These are phyloP conservation scores for Phrynocephalus versicolor DNA, from an alignment of 2,113 vertebrate species.

Conservation along the genomic window DNA sequence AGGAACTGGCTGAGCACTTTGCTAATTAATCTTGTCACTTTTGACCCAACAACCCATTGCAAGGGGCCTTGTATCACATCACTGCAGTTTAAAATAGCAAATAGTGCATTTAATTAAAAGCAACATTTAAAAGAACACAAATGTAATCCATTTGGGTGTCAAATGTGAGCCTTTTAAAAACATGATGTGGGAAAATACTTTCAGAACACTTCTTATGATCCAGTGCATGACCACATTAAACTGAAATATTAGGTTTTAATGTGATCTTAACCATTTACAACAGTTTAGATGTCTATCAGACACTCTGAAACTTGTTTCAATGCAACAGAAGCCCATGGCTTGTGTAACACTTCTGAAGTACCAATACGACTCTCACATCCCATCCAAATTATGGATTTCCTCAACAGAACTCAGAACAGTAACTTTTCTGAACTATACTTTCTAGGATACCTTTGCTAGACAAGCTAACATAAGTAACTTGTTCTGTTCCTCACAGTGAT, in stretches of 20 bases:
- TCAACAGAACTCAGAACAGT: too few relatives aligned
- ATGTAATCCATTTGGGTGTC: conserved; percentile 26
- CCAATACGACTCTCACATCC: background rate
- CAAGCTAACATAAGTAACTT: too few relatives aligned
- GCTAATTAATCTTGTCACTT: conserved; percentile 59
- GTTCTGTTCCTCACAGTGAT: too few relatives aligned
- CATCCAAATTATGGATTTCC: background rate
- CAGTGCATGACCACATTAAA: background rate
- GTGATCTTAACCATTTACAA: background rate
- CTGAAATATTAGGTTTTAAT: background rate
- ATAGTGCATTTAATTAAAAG: conserved; percentile 50
- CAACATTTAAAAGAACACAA: conserved; percentile 29
- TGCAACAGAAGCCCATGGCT: background rate
- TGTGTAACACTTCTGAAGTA: background rate
- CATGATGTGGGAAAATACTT: background rate
- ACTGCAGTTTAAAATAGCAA: conserved; percentile 48
- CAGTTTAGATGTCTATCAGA: background rate
- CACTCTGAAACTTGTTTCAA: background rate
- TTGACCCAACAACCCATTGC: conserved; percentile 46
- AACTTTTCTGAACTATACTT: too few relatives aligned
- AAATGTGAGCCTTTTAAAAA: conserved; percentile 24
- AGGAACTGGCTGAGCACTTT: conserved; percentile 35
- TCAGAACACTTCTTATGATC: background rate
- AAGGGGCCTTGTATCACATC: conserved; percentile 38
- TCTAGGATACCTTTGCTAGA: too few relatives aligned